A percentile compares a stretch with the other conserved stretches of the same genome.
Conservation (phyloP, 2,797 vertebrate species). For the Botia almorhae region DNA sequence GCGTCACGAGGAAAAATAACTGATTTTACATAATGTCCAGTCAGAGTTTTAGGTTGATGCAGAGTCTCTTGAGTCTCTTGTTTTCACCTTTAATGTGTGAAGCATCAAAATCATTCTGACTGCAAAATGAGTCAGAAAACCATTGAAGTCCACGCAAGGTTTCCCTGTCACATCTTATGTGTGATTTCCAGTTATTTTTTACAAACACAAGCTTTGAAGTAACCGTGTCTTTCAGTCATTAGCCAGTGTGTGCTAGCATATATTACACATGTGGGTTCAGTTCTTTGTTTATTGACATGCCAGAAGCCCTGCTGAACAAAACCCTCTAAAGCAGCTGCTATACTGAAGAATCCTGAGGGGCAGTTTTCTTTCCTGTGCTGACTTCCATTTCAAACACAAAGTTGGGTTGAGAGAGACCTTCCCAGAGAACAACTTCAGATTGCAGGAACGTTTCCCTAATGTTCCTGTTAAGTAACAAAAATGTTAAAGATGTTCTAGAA, state of each 20-base stretch:
- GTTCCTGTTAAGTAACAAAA: too few species aligned
- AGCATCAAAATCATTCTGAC: conserved; percentile 47
- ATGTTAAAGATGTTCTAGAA: too few species aligned
- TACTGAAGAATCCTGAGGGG: background rate
- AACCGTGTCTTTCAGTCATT: conserved; percentile 41
- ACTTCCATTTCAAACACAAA: background rate
- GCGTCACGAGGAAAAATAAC: conserved; percentile 68
- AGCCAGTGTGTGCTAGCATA: conserved; percentile 17
- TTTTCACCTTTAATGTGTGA: conserved; percentile 52
- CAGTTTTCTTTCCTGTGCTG: background rate
- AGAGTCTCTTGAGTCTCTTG: conserved; percentile 64
- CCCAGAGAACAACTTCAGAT: too few species aligned
- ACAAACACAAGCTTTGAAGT: conserved; percentile 52
- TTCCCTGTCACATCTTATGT: conserved; percentile 50
- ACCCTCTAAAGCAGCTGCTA: background rate
- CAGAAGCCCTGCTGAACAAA: conserved; percentile 16
- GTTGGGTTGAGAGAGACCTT: background rate
- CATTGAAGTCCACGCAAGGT: conserved; percentile 51
- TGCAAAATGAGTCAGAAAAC: conserved; percentile 62
- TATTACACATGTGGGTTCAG: conserved; percentile 45
- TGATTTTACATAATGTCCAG: too few species aligned
- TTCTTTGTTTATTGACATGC: conserved; percentile 11
- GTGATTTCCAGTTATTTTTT: conserved; percentile 51
- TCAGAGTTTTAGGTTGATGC: too few species aligned
- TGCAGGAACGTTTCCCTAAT: too few species aligned